phyloP scores from a whole-genome alignment of 2,113 vertebrate species.

The Pachypanchax playfairii region DNA sequence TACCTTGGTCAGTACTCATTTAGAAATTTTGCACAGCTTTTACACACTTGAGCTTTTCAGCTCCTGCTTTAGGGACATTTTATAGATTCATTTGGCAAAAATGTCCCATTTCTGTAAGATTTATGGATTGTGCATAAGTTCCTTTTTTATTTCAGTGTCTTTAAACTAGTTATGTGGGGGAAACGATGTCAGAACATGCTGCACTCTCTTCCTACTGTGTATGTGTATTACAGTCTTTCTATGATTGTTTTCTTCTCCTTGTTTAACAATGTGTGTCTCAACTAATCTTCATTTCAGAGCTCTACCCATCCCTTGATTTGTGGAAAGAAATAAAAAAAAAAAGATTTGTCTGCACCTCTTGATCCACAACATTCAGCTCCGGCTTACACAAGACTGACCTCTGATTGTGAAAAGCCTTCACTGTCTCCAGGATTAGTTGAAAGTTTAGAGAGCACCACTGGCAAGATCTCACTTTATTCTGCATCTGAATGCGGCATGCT shows the following conservation, averaged over 20 bases:
- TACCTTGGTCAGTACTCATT: too few species aligned
- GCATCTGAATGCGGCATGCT: constrained; percentile 5
- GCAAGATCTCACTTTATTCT: constrained; percentile 12
- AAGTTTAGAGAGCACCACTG: constrained; percentile 11
- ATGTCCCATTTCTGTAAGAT: too few species aligned
- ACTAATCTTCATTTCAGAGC: constrained; percentile 58
- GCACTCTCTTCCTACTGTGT: too few species aligned
- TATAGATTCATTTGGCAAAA: too few species aligned
- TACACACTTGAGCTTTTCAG: too few species aligned
- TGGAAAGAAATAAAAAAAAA: constrained; percentile 32
- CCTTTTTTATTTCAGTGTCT: not conserved
- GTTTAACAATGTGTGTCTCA: constrained; percentile 38
- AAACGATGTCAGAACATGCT: too few species aligned
- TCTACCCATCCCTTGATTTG: constrained; percentile 23
- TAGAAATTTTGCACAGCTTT: too few species aligned
- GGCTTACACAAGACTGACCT: constrained; percentile 35
- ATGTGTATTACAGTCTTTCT: too few species aligned
- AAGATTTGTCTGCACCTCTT: constrained; percentile 28
- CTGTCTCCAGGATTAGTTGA: constrained; percentile 25
- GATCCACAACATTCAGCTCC: constrained; percentile 25
- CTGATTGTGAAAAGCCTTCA: constrained; percentile 31
- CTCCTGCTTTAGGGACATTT: too few species aligned
- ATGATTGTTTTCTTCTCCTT: constrained; percentile 24
- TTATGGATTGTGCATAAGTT: too few species aligned
- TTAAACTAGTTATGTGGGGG: too few species aligned